Conservation (phyloP, 2,888 invertebrate genomes). For the Agrochola litura region DNA sequence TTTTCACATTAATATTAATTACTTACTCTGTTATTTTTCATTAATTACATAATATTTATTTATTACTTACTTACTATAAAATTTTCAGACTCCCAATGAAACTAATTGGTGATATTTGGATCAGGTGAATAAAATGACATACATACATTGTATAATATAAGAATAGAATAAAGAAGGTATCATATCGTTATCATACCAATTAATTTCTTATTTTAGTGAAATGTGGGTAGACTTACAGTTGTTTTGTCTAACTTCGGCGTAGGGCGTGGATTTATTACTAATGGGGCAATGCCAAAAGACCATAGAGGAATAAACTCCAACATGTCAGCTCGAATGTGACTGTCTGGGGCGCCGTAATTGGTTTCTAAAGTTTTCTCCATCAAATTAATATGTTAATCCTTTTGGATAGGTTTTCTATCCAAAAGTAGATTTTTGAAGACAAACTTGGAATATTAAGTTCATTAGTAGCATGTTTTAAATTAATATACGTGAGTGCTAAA, state of each 20-base stretch:
- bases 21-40: too few species aligned
- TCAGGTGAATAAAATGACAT: not conserved
- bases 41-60: too few species aligned
- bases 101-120: not conserved
- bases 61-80: too few species aligned
- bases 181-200: not conserved
- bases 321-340: slow-evolving; percentile 64
- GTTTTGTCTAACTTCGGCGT: not conserved
- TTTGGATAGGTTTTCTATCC: slow-evolving; percentile 42
- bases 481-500: not conserved
- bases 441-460: slow-evolving; percentile 2
- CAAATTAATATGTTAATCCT: slow-evolving; percentile 52
- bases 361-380: slow-evolving; percentile 64
- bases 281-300: slow-evolving; percentile 10
- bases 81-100: too few species aligned
- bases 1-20: too few species aligned
- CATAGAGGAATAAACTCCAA: slow-evolving; percentile 48
- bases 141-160: not conserved
- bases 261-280: not conserved
- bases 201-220: not conserved
- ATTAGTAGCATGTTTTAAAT: slow-evolving; percentile 10
- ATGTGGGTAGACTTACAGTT: not conserved
- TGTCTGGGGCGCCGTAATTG: slow-evolving; percentile 70
- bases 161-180: not conserved
- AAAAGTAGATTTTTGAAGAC: slow-evolving; percentile 18